Evolutionary conservation across 2,888 invertebrate species (phyloP), one percentile per base, ranked within the genome.

Genomic region (Steinernema carpocapsae): DNA sequence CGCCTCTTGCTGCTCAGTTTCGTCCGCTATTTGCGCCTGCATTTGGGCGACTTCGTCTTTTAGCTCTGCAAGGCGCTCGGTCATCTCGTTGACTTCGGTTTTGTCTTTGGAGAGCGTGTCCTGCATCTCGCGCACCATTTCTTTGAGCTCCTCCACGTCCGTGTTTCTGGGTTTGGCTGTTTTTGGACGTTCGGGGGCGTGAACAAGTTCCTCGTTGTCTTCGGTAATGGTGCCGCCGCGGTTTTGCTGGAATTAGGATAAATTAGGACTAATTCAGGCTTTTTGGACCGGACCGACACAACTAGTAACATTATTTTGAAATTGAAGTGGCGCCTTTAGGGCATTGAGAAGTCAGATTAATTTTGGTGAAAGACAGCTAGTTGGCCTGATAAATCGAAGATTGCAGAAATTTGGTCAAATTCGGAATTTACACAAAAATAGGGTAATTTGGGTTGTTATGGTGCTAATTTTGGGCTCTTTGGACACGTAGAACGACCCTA

Each of bases 81-180:
- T 19, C 64, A 64, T 32, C 32, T 10, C 32, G 37, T 37, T 64
- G 6, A 64, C 29, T 32, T 64, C 51, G 29, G 43, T 17, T 26
- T 71, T 71, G 12, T 71, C 71, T 14, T 82, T 75, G 64, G 71
- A 71, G 10, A 81, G 71, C 24, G 76, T 59, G 19, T 78, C 72
- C n/a, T 72, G 75, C 76, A 77, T 78, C 46, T 48, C 37, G 26
- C 64, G 29, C 7, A 80, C 72, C 78, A 80, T 79, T 4, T 59
- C 45, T 73, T 79, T 80, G 26, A 85, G 76, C 71, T 80, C 77
- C 14, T 56, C 64, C 10, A 83, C 72, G 70, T 85, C 77, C 0
- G 74, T 80, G 43, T 78, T 81, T 51, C 76, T 75, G 45, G 86
- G 85, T 51, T 86, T 86, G 22, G 86, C 83, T 42, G 87, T 87